Evolutionary conservation across 1,140 invertebrate genomes (phyloP), one percentile per base, ranked within the genome.

Genomic region (Metopolophium dirhodum): DNA sequence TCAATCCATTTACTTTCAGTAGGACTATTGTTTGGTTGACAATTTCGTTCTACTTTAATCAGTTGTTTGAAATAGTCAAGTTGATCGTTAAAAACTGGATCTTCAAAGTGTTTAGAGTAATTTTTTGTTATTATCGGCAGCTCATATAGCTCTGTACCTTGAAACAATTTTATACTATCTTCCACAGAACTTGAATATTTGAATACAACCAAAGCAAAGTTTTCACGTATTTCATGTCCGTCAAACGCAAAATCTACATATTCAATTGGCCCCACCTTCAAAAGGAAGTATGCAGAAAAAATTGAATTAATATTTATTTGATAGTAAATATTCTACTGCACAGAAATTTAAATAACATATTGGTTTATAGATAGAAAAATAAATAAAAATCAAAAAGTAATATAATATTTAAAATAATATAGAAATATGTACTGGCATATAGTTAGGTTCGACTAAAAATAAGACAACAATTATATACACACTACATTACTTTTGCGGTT

Each of bases 111-210:
- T 41, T 57, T 22, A 1, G 82, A 93, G 18, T 86, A 86, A 20
- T 86, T 86, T 57, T 93, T 86, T 30, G 57, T 85, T 54, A 37
- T 51, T n/a, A 93, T 93, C 20, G 77, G 47, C 26, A 93, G 45
- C 1, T 82, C 91, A 93, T 85, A 61, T 7, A 93, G 51, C 57
- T 54, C 54, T 20, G 91, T 93, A 45, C 82, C 91, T 37, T 45
- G 23, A 85, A 86, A 57, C 14, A 93, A 54, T 45, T 54, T 51
- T 51, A 93, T 45, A 93, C 91, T 85, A 86, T 93, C 91, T 18
- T 93, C 68, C 7, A 93, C 91, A n/a, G 91, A 93, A 93, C 77
- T 57, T 35, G 77, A 1, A 93, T 93, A 37, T 83, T 85, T 93
- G 26, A 93, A 93, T 7, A 83, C 82, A 54, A 93, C 91, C 77